These are phyloP conservation scores for Lepas anatifera DNA, from an alignment of 2,888 invertebrate genomes.

Conservation along the genomic window DNA sequence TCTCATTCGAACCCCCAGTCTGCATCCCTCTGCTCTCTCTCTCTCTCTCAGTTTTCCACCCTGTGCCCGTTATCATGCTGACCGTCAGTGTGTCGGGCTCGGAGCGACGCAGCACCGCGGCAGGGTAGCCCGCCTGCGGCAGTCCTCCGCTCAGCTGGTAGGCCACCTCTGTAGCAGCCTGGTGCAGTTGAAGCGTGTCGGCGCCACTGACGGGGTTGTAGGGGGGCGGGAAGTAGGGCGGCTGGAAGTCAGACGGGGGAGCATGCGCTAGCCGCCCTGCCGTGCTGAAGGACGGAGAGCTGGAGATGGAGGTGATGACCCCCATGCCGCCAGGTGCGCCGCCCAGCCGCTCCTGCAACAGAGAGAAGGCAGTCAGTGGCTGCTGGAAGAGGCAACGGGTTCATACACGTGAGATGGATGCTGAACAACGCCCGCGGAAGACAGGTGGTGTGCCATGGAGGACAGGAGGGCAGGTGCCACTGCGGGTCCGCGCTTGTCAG, in stretches of 20 bases:
- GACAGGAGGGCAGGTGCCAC: too few relatives aligned
- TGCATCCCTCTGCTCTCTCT: too few relatives aligned
- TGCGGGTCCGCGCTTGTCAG: too few relatives aligned
- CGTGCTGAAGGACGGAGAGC: neutral
- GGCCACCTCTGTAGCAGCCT: neutral
- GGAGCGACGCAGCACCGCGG: neutral
- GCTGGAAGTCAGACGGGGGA: slow-evolving; percentile 66
- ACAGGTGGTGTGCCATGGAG: too few relatives aligned
- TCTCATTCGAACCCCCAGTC: too few relatives aligned
- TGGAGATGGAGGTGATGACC: neutral
- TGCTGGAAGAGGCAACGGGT: too few relatives aligned
- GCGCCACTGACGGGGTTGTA: slow-evolving; percentile 39
- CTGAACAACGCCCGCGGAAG: too few relatives aligned
- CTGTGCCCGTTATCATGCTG: too few relatives aligned
- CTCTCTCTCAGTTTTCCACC: too few relatives aligned
- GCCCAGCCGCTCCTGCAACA: neutral
- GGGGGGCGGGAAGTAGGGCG: slow-evolving; percentile 94
- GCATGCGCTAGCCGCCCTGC: slow-evolving; percentile 12
- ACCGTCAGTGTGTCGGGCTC: neutral
- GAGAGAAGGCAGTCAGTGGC: too few relatives aligned
- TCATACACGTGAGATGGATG: too few relatives aligned
- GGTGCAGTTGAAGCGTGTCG: slow-evolving; percentile 6
- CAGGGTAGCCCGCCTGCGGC: neutral
- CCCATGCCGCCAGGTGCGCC: neutral
- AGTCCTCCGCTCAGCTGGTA: slow-evolving; percentile 7